Base-by-base conservation (phyloP, 1,140 invertebrate genomes). In the Marisa cornuarietis region DNA sequence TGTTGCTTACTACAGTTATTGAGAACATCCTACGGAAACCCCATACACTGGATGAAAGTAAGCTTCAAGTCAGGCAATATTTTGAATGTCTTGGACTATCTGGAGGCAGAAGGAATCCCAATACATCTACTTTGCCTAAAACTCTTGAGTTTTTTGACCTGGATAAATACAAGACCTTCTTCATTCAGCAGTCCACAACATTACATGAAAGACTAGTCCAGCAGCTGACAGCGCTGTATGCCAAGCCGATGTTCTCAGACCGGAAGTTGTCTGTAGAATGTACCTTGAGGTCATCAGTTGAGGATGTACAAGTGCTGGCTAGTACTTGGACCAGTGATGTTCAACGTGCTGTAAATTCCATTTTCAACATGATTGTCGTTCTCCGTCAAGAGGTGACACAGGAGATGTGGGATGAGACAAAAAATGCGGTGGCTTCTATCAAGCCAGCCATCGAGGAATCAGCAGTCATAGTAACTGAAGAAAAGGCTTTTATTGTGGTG, bases 391-490 rank as follows among this genome's bases (percentile, higher is more conserved):
- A 66, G 11, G 76, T 83, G 10, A 58, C 83, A 42, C 80, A 84
- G 52, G 78, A 84, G 54, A 71, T 65, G 9, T 85, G 84, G 84
- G 20, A 71, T 71, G 76, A 79, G 16, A 81, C 84, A 14, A 42
- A 75, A 49, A 49, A 72, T 26, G 69, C 26, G 26, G 18, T 85
- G 18, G 51, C 73, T 9, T 6, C 2, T 7, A 22, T 81, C 16
- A 79, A 71, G 7, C 74, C 82, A 18, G 4, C 63, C 18, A 61
- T 79, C 18, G 79, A 74, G 14, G 80, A 84, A 54, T 49, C 62
- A 66, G 83, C 82, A 20, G 74, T 69, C n/a, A 10, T 85, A 11
- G 66, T 79, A 7, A 51, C 73, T 42, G 65, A 71, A 16, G 58
- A 76, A 49, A 66, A 26, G 18, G 52, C 58, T 22, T 65, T 85